Percentiles rank a stretch among this genome's conserved stretches.
Evolutionary conservation across 2,888 invertebrate genomes (phyloP).

Genomic region (Coenonympha glycerion): DNA sequence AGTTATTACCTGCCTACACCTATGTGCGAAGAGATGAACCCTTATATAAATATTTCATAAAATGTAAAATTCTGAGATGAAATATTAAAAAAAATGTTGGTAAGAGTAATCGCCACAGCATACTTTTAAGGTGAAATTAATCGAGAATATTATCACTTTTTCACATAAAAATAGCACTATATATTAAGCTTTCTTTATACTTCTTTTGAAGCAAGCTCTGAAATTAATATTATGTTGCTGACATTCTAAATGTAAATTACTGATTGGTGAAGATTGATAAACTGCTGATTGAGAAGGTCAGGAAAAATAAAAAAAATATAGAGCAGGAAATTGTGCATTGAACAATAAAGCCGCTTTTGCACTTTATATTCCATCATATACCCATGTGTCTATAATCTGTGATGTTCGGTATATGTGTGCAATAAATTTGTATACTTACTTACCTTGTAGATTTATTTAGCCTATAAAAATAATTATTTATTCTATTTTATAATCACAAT

Average conservation of each 20-base stretch:
- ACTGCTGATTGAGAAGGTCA: not conserved
- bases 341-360: no score
- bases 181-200: constrained; percentile 40
- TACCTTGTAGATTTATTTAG: no score
- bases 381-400: no score
- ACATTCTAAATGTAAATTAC: constrained; percentile 57
- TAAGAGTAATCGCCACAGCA: constrained; percentile 43
- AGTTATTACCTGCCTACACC: no score
- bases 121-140: constrained; percentile 39
- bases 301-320: not conserved
- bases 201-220: constrained; percentile 39
- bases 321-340: no score
- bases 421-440: no score
- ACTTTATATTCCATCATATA: no score
- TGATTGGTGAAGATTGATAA: constrained; percentile 35
- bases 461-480: not conserved
- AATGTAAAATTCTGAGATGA: no score
- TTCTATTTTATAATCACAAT: not conserved
- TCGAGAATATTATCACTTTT: constrained; percentile 52
- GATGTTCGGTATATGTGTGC: no score
- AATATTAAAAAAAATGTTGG: no score
- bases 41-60: no score
- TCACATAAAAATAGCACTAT: constrained; percentile 46
- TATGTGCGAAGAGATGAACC: no score
- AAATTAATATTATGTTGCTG: constrained; percentile 52